A percentile compares a stretch with the other conserved stretches of the same genome.
phyloP scores from a whole-genome alignment of 2,113 vertebrate genomes.

The Ailurus styani region DNA sequence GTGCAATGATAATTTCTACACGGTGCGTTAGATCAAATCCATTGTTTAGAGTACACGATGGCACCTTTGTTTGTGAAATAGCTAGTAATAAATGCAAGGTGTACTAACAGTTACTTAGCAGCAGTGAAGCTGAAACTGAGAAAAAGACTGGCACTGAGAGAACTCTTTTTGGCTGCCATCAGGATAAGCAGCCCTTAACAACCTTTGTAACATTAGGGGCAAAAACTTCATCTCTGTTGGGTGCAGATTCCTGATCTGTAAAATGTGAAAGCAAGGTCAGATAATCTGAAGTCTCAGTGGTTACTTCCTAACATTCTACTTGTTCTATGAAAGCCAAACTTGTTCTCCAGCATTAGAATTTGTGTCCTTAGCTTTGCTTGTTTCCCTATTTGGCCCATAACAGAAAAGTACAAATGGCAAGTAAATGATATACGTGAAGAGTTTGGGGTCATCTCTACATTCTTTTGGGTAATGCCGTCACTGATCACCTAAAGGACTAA shows the following conservation, averaged over 20 bases:
- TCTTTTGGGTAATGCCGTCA: background rate
- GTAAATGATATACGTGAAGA: background rate
- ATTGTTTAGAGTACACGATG: background rate
- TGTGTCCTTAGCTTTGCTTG: background rate
- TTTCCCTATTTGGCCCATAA: background rate
- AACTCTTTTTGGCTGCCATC: background rate
- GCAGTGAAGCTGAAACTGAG: background rate
- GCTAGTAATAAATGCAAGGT: background rate
- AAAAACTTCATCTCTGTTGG: background rate
- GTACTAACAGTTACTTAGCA: background rate
- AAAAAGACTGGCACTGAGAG: background rate
- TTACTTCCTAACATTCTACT: background rate
- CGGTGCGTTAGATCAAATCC: background rate
- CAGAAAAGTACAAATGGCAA: background rate
- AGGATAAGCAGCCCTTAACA: background rate
- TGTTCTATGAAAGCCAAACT: background rate
- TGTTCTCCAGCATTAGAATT: background rate
- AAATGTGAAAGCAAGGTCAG: background rate
- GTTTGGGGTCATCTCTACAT: background rate
- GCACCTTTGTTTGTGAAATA: background rate
- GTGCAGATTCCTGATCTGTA: background rate
- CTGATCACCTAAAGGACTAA: background rate
- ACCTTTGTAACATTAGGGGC: background rate
- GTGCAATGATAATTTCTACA: background rate
- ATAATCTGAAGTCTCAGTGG: background rate